phyloP scores from a whole-genome alignment of 1,140 invertebrate genomes.

The Anthonomus grandis region DNA sequence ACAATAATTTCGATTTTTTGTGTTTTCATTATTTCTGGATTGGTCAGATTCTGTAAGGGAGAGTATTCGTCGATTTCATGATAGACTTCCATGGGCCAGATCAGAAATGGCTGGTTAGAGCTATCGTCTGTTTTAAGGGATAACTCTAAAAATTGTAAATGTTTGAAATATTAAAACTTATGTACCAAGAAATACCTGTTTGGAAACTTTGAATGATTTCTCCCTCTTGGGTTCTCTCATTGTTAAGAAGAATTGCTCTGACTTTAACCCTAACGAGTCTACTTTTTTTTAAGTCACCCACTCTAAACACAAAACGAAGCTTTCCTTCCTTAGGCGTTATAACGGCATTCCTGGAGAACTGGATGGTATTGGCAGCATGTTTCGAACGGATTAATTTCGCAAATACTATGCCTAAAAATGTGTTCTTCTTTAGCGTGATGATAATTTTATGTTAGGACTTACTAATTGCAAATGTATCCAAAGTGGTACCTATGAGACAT shows the following conservation, averaged over 20 bases:
- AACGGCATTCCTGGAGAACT: conserved; percentile 92
- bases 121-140: conserved; percentile 67
- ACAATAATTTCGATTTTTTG: conserved; percentile 61
- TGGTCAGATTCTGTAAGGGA: conserved; percentile 84
- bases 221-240: conserved; percentile 81
- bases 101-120: conserved; percentile 79
- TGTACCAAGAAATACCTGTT: conserved; percentile 82
- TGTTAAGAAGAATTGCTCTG: conserved; percentile 82
- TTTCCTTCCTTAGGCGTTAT: conserved; percentile 88
- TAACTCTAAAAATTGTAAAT: conserved; percentile 51
- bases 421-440: background rate
- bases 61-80: conserved; percentile 75
- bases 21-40: conserved; percentile 73
- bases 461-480: conserved; percentile 77
- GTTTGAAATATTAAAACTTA: conserved; percentile 84
- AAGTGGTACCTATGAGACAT: conserved; percentile 84
- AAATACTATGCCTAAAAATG: conserved; percentile 45
- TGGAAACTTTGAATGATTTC: conserved; percentile 80
- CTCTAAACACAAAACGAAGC: conserved; percentile 91
- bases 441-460: background rate
- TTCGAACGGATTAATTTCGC: conserved; percentile 83
- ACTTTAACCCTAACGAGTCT: conserved; percentile 92
- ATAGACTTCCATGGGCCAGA: conserved; percentile 89
- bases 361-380: conserved; percentile 88
- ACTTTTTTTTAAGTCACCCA: conserved; percentile 96